Evolutionary conservation across 92 coral and sea anemone genomes (phyloP), one percentile per base, ranked within the genome.

Genomic region (Paragorgia papillata): DNA sequence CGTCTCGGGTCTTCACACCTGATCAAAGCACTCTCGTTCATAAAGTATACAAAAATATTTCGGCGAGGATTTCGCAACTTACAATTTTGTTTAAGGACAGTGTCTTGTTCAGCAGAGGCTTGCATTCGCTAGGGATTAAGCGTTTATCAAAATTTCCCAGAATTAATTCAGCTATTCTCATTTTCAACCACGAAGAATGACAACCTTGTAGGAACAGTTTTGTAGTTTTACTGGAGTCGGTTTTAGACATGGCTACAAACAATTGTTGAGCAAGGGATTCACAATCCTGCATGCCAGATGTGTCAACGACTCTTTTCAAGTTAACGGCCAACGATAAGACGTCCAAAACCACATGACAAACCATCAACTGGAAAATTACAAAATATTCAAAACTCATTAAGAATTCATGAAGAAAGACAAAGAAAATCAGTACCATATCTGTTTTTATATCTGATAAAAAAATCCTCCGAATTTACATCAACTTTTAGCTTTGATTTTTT

Each of bases 1-100:
- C n/a, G n/a, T n/a, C n/a, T n/a, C n/a, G n/a, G n/a, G n/a, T n/a
- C n/a, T n/a, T n/a, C 46, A 6, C 29, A 46, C 19, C 19, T 20
- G 18, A 15, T 20, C 54, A 65, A 44, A n/a, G n/a, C n/a, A n/a
- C n/a, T n/a, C n/a, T n/a, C n/a, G n/a, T n/a, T n/a, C n/a, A n/a
- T n/a, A n/a, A n/a, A n/a, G n/a, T n/a, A n/a, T n/a, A n/a, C n/a
- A n/a, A n/a, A n/a, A n/a, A n/a, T n/a, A n/a, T 26, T 61, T 14
- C 5, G 30, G 37, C 68, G 37, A n/a, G 14, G 27, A 18, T 32
- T 25, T 5, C 26, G 51, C 54, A 44, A 74, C 97, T 89, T 89
- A 95, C 99, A 64, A 95, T 95, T 67, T 95, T 95, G 48, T 89
- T 83, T 43, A 95, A 56, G 26, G 81, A 84, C 39, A 89, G 76